These are phyloP conservation scores for Eucidaris tribuloides DNA, from an alignment of 35 echinoderm and acorn worm genomes.

Conservation along the genomic window DNA sequence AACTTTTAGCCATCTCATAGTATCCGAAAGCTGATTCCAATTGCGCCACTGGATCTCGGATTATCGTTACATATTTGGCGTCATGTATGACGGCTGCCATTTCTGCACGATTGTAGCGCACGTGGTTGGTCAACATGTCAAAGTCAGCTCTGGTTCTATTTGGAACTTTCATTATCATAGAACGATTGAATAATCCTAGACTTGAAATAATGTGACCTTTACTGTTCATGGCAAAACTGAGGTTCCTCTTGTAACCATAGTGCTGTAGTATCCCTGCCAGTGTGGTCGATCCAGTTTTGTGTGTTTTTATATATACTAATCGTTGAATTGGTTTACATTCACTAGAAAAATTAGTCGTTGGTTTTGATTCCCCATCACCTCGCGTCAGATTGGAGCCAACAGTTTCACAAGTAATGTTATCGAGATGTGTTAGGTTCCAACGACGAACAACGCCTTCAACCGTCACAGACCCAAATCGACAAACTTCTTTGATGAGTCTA, in stretches of 20 bases:
- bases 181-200: background rate
- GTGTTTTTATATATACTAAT: constrained; percentile 78
- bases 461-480: too few relatives aligned
- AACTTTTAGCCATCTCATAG: background rate
- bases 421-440: too few relatives aligned
- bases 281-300: constrained; percentile 80
- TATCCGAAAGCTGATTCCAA: constrained; percentile 45
- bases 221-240: constrained; percentile 41
- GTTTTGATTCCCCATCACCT: too few relatives aligned
- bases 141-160: background rate
- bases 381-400: too few relatives aligned
- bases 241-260: constrained; percentile 55
- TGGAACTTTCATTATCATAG: constrained; percentile 13
- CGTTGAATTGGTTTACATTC: background rate
- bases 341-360: too few relatives aligned
- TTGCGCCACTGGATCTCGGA: constrained; percentile 24
- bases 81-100: constrained; percentile 10
- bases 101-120: constrained; percentile 27
- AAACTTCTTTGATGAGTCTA: too few relatives aligned
- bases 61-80: constrained; percentile 40
- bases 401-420: too few relatives aligned
- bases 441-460: too few relatives aligned
- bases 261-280: constrained; percentile 44
- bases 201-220: constrained; percentile 9
- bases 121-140: constrained; percentile 64